Evolutionary conservation across 2,888 invertebrate species (phyloP).

Genomic region (Scaeva pyrastri): DNA sequence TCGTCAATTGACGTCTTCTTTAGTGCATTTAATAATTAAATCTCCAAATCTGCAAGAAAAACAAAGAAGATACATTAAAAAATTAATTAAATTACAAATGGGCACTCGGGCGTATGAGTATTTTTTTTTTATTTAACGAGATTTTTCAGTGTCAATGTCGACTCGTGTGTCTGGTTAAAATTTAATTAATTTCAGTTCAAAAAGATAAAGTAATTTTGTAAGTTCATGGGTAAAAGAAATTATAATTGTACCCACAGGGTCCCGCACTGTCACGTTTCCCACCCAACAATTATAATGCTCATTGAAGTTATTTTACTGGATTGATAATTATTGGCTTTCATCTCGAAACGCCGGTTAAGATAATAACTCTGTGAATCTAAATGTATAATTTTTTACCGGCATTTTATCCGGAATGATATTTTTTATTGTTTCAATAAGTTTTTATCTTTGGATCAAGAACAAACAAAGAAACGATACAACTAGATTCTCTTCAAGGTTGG

Average conservation of each 20-base stretch:
- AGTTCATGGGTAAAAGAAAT: constrained; percentile 44
- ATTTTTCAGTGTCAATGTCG: constrained; percentile 45
- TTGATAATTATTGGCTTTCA: neutral
- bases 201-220: constrained; percentile 9
- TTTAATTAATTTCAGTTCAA: constrained; percentile 21
- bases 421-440: neutral
- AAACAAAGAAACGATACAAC: neutral
- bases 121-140: neutral
- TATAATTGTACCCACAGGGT: neutral
- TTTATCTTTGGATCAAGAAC: neutral
- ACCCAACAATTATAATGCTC: constrained; percentile 32
- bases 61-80: constrained; percentile 27
- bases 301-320: neutral
- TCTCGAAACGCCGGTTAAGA: constrained; percentile 17
- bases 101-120: constrained; percentile 47
- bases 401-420: constrained; percentile 5
- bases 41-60: constrained; percentile 15
- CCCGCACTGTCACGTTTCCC: constrained; percentile 23
- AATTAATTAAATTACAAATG: constrained; percentile 23
- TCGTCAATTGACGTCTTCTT: constrained; percentile 18
- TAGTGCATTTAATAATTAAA: constrained; percentile 29
- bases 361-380: neutral
- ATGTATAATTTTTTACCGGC: constrained; percentile 28
- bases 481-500: constrained; percentile 6
- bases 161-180: neutral